Base-by-base conservation (phyloP, 2,797 vertebrate genomes). In the Synaphobranchus kaupii region DNA sequence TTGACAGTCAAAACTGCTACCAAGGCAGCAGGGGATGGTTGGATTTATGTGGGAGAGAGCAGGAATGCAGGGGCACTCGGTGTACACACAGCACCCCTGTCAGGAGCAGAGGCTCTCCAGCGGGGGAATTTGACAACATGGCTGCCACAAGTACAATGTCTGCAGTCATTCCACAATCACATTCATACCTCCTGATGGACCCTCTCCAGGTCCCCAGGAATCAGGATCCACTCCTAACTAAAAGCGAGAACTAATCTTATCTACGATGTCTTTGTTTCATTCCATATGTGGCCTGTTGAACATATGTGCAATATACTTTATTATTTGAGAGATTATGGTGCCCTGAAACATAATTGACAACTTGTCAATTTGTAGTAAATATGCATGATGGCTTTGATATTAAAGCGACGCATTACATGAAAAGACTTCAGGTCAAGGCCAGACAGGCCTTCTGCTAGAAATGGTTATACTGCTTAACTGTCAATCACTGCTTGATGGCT, bases 391-490 rank as follows among this genome's bases (percentile, higher is more conserved):
- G 73, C 87, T 90, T 91, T 91, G 90, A 93, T 91, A 87, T 87
- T 86, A 89, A 91, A 90, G 90, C 84, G 73, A 54, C 90, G 90
- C 90, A 92, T 93, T 93, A 48, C 90, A 90, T 90, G 93, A 93
- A 93, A 84, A 89, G 10, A 93, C 90, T 92, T 86, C 80, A 90
- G 95, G 94, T 95, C 95, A 95, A 96, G 95, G 95, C 93, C 94
- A 92, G 91, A 90, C 92, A 87, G 88, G 91, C 90, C 92, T 91
- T 88, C 91, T 93, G 90, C 58, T 90, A 94, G 94, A 94, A 93
- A 95, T 93, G 94, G 91, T 44, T 94, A 90, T 90, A 92, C 91
- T 93, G 93, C 95, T 93, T 93, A 94, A 93, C 94, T 96, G 95
- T 92, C 96, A 96, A 95, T 96, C 95, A 95, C 90, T 12, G 8